Evolutionary conservation across 2,888 invertebrate genomes (phyloP), one percentile per base, ranked within the genome.

Genomic region (Unio delphinus): DNA sequence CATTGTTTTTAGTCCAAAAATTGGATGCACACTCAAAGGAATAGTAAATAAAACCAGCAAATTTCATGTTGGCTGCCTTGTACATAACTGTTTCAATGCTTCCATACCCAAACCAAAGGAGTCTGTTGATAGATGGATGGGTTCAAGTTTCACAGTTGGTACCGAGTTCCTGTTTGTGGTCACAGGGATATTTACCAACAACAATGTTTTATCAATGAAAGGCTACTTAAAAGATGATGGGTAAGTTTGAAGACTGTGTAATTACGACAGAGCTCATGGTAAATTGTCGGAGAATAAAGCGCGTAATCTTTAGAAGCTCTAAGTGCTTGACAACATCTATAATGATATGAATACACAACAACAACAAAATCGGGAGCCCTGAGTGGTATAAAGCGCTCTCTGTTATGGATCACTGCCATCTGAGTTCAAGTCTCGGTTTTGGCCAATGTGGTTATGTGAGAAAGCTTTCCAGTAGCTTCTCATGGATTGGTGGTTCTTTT

Each of bases 1-100:
- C 86, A 94, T 93, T 85, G 89, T 94, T 74, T 94, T 94, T 85
- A 92, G 91, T 76, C 94, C 94, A 18, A 87, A 90, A 86, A 89
- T 93, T 64, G 94, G 93, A 4, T 92, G 92, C 72, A 91, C 89
- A 55, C 86, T 94, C 63, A 92, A 91, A 85, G 94, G 91, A 88
- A 87, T 93, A 77, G 93, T 94, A 0, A 94, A 93, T 85, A 94
- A 94, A 87, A 93, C 93, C 77, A 93, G 92, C 76, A 88, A 90
- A 56, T 93, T 93, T 79, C 94, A 94, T 89, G 90, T 95, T 70
- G 93, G 93, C 5, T 92, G 94, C 76, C 90, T 94, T 66, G 93
- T 94, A 0, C 94, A 94, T 86, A 92, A 93, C 82, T 92, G 92
- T 34, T 94, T 94, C 83, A 94, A 94, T 90, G 93, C 94, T 18